Evolutionary conservation across 2,113 vertebrate genomes (phyloP).

Genomic region (Pangasianodon hypophthalmus): DNA sequence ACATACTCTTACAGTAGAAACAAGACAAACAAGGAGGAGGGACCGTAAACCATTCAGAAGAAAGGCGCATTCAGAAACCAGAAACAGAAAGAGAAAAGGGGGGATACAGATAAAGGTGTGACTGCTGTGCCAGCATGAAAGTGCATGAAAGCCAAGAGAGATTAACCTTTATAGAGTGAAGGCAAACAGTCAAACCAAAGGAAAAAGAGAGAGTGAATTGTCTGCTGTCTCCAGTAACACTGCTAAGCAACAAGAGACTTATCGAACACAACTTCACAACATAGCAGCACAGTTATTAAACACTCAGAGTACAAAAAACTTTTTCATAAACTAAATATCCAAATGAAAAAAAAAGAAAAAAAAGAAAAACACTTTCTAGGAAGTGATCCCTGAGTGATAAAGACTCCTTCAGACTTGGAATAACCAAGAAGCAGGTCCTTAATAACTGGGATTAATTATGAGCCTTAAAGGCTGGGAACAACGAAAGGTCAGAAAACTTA

Average conservation of each 20-base stretch:
- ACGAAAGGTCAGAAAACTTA: background rate
- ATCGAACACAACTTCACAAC: slow-evolving; percentile 20
- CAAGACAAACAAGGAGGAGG: background rate
- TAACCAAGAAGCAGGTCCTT: background rate
- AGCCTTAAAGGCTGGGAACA: background rate
- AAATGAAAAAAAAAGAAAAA: no score
- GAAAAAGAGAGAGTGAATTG: background rate
- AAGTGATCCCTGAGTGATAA: background rate
- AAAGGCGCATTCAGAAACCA: slow-evolving; percentile 9
- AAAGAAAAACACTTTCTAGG: background rate
- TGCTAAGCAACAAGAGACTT: background rate
- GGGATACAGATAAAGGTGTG: background rate
- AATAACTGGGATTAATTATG: background rate
- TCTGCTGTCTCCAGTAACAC: slow-evolving; percentile 25
- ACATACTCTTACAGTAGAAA: slow-evolving; percentile 24
- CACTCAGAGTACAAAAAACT: background rate
- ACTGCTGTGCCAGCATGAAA: slow-evolving; percentile 35
- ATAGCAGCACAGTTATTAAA: background rate
- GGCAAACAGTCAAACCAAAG: background rate
- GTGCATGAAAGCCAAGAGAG: slow-evolving; percentile 17
- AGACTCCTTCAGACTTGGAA: background rate
- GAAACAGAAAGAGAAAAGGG: background rate
- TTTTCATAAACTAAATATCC: background rate
- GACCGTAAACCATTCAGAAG: background rate
- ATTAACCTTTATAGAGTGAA: slow-evolving; percentile 46